These are phyloP conservation scores for Rhopalosiphum maidis DNA, from an alignment of 1,140 invertebrate species.

Conservation along the genomic window DNA sequence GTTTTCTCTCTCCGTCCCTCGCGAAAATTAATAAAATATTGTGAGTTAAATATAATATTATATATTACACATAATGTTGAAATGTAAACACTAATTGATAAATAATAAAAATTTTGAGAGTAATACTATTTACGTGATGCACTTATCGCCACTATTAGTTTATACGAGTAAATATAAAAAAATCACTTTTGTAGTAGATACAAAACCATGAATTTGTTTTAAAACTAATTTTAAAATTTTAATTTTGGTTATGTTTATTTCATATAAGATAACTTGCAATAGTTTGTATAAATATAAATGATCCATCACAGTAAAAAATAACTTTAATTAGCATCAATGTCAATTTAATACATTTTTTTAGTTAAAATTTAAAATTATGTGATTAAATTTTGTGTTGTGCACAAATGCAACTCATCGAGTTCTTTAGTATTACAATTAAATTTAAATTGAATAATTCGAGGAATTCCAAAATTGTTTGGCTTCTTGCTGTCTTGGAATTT, in stretches of 20 bases:
- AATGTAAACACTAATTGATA: too few species aligned
- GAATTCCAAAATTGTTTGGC: not conserved
- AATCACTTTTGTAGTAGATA: not conserved
- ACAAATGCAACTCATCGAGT: not conserved
- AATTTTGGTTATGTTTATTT: not conserved
- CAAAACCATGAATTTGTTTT: not conserved
- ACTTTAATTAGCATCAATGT: not conserved
- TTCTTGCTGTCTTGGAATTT: not conserved
- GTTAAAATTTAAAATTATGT: not conserved
- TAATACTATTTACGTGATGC: too few species aligned
- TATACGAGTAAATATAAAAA: not conserved
- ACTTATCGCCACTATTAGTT: too few species aligned
- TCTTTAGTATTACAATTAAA: not conserved
- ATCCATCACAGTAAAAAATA: not conserved
- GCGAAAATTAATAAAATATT: not conserved
- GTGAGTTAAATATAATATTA: too few species aligned
- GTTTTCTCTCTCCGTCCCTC: not conserved
- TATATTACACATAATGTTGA: too few species aligned
- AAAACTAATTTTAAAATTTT: too few species aligned
- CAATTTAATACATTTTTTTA: not conserved
- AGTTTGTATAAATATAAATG: not conserved
- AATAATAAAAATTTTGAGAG: too few species aligned
- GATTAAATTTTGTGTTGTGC: not conserved
- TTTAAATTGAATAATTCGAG: not conserved
- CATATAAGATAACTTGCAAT: not conserved